Conservation (phyloP, 2,797 vertebrate species). For the Lagodon rhomboides region DNA sequence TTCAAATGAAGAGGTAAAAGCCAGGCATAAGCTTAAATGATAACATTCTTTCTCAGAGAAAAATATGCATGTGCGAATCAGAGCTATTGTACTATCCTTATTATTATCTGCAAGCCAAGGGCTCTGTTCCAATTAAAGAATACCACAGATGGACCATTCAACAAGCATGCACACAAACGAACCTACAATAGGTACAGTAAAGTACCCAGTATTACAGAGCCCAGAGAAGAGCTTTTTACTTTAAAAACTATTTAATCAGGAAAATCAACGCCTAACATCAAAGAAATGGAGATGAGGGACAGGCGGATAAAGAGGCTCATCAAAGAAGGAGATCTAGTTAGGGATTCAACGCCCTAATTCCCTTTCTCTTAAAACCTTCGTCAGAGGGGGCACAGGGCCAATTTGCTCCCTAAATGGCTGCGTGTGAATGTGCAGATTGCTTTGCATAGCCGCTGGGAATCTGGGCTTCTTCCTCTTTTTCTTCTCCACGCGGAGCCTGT, state of each 20-base stretch:
- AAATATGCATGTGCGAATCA: conserved; percentile 77
- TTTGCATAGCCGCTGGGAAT: conserved; percentile 85
- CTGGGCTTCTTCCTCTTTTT: conserved; percentile 76
- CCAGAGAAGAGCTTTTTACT: conserved; percentile 83
- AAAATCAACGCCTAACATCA: conserved; percentile 87
- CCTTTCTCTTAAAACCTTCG: conserved; percentile 84
- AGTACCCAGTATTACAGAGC: conserved; percentile 81
- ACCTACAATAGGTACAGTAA: conserved; percentile 83
- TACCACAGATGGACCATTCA: conserved; percentile 79
- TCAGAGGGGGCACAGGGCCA: conserved; percentile 83
- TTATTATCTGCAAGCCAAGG: conserved; percentile 78
- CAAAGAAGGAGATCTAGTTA: conserved; percentile 86
- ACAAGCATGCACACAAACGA: conserved; percentile 78
- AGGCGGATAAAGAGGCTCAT: conserved; percentile 86
- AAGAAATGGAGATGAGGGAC: conserved; percentile 85
- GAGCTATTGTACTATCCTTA: conserved; percentile 77
- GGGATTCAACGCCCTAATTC: conserved; percentile 84
- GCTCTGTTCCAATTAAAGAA: conserved; percentile 85
- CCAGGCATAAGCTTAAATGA: conserved; percentile 76
- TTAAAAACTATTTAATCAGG: conserved; percentile 88
- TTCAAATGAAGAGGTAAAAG: conserved; percentile 83
- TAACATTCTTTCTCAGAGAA: conserved; percentile 75
- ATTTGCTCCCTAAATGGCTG: conserved; percentile 87
- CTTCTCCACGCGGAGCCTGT: conserved; percentile 77
- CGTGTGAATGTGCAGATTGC: conserved; percentile 85